Evolutionary conservation across 2,113 vertebrate genomes (phyloP).

Genomic region (Xiphophorus maculatus): DNA sequence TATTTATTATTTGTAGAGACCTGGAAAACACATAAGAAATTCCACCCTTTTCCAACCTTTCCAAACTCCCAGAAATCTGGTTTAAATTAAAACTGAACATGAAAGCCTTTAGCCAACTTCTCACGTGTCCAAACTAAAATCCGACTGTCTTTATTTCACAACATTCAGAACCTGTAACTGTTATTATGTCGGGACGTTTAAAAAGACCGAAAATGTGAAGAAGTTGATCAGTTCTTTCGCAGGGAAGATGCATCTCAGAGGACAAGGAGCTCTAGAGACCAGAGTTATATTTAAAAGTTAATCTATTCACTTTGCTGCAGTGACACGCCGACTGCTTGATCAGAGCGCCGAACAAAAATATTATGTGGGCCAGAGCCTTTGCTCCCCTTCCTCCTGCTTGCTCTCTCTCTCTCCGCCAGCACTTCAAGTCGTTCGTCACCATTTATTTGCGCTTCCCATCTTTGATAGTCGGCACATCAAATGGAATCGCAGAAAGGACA

Average conservation of each 20-base stretch:
- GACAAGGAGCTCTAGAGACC: conserved; percentile 69
- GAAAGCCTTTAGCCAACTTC: conserved; percentile 51
- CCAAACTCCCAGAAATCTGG: not conserved
- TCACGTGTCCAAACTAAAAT: conserved; percentile 14
- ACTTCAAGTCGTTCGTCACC: conserved; percentile 71
- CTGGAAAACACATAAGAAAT: not conserved
- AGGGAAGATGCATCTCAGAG: conserved; percentile 66
- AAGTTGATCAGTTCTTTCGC: conserved; percentile 69
- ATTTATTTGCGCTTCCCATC: conserved; percentile 76
- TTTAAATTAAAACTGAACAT: conserved; percentile 20
- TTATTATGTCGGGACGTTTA: conserved; percentile 19
- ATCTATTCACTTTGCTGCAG: conserved; percentile 83
- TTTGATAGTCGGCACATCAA: conserved; percentile 80
- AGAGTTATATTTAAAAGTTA: conserved; percentile 80
- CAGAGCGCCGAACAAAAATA: conserved; percentile 76
- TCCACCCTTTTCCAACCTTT: not conserved
- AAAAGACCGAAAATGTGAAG: conserved; percentile 47
- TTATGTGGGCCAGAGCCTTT: conserved; percentile 78
- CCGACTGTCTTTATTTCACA: conserved; percentile 19
- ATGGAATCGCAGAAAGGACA: conserved; percentile 76
- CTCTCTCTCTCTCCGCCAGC: conserved; percentile 47
- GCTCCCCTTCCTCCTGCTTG: conserved; percentile 68
- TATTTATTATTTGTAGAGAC: not conserved
- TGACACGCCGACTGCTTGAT: conserved; percentile 80
- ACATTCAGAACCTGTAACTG: conserved; percentile 60